These are phyloP conservation scores for Candidula unifasciata DNA, from an alignment of 2,888 invertebrate species.

Conservation along the genomic window DNA sequence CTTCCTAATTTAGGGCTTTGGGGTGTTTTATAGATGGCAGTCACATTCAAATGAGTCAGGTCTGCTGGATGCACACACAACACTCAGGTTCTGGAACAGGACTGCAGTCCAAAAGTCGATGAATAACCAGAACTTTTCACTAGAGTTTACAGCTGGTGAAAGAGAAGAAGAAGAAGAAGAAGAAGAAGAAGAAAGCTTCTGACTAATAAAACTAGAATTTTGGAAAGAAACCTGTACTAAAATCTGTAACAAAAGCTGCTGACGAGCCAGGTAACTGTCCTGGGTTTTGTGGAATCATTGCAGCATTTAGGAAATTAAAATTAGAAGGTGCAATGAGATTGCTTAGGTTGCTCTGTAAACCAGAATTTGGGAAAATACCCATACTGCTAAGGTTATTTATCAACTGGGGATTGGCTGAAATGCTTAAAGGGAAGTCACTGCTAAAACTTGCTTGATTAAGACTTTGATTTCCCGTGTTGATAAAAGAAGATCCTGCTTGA, in stretches of 20 bases:
- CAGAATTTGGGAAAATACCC: not conserved
- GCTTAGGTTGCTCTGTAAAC: conserved; percentile 20
- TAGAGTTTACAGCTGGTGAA: too few species aligned
- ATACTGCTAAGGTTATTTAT: not conserved
- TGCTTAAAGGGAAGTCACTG: conserved; percentile 19
- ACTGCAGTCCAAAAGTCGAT: too few species aligned
- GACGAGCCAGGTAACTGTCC: not conserved
- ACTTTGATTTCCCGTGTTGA: not conserved
- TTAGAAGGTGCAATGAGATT: not conserved
- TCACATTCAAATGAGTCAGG: too few species aligned
- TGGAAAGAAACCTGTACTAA: conserved; percentile 23
- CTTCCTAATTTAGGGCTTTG: too few species aligned
- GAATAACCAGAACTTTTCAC: too few species aligned
- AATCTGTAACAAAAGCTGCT: not conserved
- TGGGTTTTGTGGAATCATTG: conserved; percentile 3
- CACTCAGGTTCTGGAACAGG: too few species aligned
- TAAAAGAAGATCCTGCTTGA: conserved; percentile 5
- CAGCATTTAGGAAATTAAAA: conserved; percentile 15
- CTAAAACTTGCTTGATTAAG: conserved; percentile 6
- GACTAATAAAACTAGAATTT: conserved; percentile 4
- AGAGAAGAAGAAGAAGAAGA: too few species aligned
- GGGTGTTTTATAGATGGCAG: too few species aligned
- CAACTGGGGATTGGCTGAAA: not conserved
- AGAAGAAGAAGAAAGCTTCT: too few species aligned
- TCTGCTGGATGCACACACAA: too few species aligned